Base-by-base conservation (phyloP, 2,113 vertebrate genomes). In the Odocoileus virginianus region DNA sequence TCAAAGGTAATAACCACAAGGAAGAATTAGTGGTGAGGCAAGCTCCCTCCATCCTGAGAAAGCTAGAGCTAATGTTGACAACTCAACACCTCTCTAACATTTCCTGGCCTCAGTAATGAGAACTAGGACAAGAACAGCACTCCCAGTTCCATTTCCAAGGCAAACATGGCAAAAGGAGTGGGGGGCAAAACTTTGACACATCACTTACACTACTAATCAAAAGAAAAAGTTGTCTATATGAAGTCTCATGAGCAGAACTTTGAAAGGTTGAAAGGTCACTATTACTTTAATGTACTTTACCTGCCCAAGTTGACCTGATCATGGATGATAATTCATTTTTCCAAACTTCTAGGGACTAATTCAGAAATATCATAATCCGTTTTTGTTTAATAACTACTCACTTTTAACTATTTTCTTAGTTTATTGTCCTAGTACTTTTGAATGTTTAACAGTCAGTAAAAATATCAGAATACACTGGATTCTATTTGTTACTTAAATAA, bases 401-500 rank as follows among this genome's bases (percentile, higher is more conserved):
- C 30, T 61, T 79, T 87, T 58, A 90, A 89, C 28, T 43, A 78
- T 57, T 87, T 95, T 9, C 33, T 84, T 71, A 15, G 17, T 67
- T 71, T 58, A 27, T 23, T 89, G 12, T n/a, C n/a, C 25, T 71
- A n/a, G 4, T 45, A 87, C 64, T 83, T 97, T 89, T 92, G 21
- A 27, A 40, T 23, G 90, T 85, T 33, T 43, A 71, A 92, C 58
- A 92, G n/a, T 52, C 43, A 92, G 58, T n/a, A 97, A 95, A 97
- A 92, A 21, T 47, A 95, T 33, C 85, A 64, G 1, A 23, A 87
- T 55, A 86, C 54, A 19, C 2, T 27, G 45, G 21, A 54, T 74
- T 79, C 17, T 94, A 47, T 36, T 71, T 88, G 27, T 85, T 94
- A 71, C 21, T 96, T 94, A 81, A 55, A 89, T 61, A 84, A 55